phyloP scores from a whole-genome alignment of 2,888 invertebrate genomes.

The Pseudanteris insignis region DNA sequence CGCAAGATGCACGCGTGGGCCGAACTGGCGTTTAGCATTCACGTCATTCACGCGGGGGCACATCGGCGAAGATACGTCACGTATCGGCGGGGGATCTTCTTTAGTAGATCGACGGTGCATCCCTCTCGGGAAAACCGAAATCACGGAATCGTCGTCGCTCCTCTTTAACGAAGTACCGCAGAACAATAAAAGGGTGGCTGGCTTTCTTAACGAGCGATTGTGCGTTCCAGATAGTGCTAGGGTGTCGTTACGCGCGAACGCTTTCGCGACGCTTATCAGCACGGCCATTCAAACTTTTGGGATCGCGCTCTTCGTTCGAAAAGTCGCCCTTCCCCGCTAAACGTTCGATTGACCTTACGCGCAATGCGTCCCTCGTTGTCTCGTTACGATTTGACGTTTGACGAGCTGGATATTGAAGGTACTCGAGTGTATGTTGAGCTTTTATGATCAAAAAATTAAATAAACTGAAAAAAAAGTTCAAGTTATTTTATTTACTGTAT shows the following conservation, averaged over 20 bases:
- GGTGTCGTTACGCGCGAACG: constrained; percentile 32
- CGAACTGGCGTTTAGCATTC: constrained; percentile 22
- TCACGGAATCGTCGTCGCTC: constrained; percentile 36
- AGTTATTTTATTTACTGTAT: too few relatives aligned
- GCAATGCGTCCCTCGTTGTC: constrained; percentile 3
- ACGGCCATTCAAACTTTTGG: constrained; percentile 37
- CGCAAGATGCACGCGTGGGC: too few relatives aligned
- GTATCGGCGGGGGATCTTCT: constrained; percentile 22
- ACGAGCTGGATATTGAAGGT: too few relatives aligned
- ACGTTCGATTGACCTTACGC: constrained; percentile 29
- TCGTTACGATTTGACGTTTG: too few relatives aligned
- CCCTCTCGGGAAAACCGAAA: constrained; percentile 29
- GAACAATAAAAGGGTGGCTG: constrained; percentile 42
- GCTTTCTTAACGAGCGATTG: constrained; percentile 43
- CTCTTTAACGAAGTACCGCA: constrained; percentile 30
- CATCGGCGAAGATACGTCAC: constrained; percentile 31
- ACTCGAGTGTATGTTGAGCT: too few relatives aligned
- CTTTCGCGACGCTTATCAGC: constrained; percentile 29
- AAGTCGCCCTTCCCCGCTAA: constrained; percentile 30
- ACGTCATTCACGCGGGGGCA: constrained; percentile 20
- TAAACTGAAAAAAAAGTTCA: too few relatives aligned
- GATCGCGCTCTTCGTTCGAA: constrained; percentile 33
- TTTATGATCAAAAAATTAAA: too few relatives aligned
- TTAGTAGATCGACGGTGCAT: constrained; percentile 20
- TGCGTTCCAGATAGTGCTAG: constrained; percentile 40